Evolutionary conservation across 1,140 invertebrate genomes (phyloP), one percentile per base, ranked within the genome.

Genomic region (Phenacoccus solenopsis): DNA sequence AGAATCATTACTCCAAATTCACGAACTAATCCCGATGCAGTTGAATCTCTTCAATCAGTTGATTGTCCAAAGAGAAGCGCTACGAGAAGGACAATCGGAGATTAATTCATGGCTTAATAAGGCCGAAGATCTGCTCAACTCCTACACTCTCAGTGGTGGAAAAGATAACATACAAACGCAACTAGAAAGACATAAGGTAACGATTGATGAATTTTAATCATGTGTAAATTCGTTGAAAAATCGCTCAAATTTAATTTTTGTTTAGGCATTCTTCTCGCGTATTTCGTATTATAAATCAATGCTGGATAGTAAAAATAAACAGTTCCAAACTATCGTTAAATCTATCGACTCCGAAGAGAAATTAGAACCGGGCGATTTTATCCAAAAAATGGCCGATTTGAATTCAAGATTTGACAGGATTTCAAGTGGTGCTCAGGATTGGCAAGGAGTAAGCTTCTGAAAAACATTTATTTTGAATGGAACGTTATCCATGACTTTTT

Each of bases 281-380:
- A 90, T 87, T 0, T 84, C 93, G 0, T 95, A 95, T 78, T 95
- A 96, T 78, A 90, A 90, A 76, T 94, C 93, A 0, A 94, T 95
- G 88, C 77, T 96, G 49, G 93, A 96, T 74, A 95, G 90, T 75
- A 95, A 95, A 79, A 96, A 94, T 78, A 95, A 96, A 80, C 87
- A 96, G n/a, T 88, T 94, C 78, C 86, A 88, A 72, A 94, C 87
- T 75, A 89, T 96, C n/a, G 81, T 90, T 0, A 89, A 89, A 75
- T 85, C 89, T 0, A 85, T 90, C 2, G 86, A 89, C 81, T 85
- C 74, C 12, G 70, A 85, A 87, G 72, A 85, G 87, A 70, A 87
- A 86, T 83, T 88, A 3, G 88, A 91, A 74, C 87, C 88, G 0
- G 70, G 69, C 28, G 74, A 77, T 10, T 74, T 77, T 68, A 71